A percentile compares a stretch with the other conserved stretches of the same genome.
phyloP scores from a whole-genome alignment of 2,113 vertebrate species.

The Pogonocichla stellata region DNA sequence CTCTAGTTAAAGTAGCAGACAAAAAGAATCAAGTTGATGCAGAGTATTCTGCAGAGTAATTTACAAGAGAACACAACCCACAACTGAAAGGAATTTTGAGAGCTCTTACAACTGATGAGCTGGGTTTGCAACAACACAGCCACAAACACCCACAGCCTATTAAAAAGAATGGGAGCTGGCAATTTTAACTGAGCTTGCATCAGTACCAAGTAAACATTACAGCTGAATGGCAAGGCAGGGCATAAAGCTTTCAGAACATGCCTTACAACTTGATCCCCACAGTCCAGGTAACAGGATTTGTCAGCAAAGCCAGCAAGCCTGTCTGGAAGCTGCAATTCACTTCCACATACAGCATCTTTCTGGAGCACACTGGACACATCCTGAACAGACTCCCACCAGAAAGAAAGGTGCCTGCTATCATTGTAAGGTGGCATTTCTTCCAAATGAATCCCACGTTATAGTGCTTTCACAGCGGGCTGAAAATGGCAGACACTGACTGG shows the following conservation, averaged over 20 bases:
- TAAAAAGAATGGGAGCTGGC: background rate
- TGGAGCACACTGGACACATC: background rate
- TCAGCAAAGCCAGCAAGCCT: background rate
- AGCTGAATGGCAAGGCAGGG: background rate
- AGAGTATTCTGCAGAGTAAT: background rate
- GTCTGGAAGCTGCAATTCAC: background rate
- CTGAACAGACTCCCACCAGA: background rate
- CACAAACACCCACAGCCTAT: background rate
- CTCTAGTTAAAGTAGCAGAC: background rate
- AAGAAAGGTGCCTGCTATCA: background rate
- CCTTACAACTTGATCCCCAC: background rate
- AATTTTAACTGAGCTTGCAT: background rate
- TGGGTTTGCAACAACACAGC: background rate
- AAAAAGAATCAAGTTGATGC: background rate
- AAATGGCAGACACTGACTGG: background rate
- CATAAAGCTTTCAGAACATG: background rate
- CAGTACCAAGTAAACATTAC: background rate
- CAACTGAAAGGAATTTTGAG: background rate
- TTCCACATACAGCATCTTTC: background rate
- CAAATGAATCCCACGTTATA: background rate
- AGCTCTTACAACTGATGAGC: background rate
- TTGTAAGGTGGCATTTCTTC: background rate
- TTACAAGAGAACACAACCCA: background rate
- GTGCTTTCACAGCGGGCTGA: background rate
- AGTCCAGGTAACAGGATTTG: background rate